phyloP scores from a whole-genome alignment of 92 coral and sea anemone genomes.

The Zoanthus gigantus region DNA sequence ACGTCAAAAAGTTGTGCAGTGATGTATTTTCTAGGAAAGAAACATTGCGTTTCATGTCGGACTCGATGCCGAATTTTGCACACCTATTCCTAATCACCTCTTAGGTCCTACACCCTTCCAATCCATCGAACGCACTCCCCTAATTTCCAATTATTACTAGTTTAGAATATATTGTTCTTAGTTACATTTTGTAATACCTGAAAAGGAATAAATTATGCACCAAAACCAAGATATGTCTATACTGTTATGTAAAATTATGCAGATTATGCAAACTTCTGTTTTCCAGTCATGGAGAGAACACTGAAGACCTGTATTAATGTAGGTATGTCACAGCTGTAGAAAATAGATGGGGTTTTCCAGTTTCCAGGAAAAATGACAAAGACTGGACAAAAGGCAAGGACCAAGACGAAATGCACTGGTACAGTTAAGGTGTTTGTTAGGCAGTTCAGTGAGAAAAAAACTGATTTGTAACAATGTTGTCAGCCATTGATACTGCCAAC shows the following conservation, averaged over 20 bases:
- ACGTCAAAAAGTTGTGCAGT: too few relatives aligned
- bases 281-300: too few relatives aligned
- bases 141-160: not conserved
- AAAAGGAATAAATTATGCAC: conserved; percentile 10
- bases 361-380: not conserved
- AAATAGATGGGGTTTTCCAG: conserved; percentile 11
- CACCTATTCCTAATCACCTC: too few relatives aligned
- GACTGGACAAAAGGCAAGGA: not conserved
- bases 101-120: too few relatives aligned
- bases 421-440: not conserved
- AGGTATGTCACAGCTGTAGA: too few relatives aligned
- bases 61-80: too few relatives aligned
- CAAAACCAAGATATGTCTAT: conserved; percentile 25
- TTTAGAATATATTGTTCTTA: conserved; percentile 1
- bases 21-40: too few relatives aligned
- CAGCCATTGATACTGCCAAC: conserved; percentile 51
- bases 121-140: too few relatives aligned
- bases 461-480: conserved; percentile 27
- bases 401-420: not conserved
- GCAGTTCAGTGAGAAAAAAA: conserved; percentile 41
- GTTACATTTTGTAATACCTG: conserved; percentile 5
- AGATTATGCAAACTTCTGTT: conserved; percentile 19
- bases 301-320: too few relatives aligned
- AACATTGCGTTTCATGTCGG: too few relatives aligned
- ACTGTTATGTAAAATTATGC: conserved; percentile 12